Evolutionary conservation across 2,797 vertebrate species (phyloP).

Genomic region (Tolypeutes matacus): DNA sequence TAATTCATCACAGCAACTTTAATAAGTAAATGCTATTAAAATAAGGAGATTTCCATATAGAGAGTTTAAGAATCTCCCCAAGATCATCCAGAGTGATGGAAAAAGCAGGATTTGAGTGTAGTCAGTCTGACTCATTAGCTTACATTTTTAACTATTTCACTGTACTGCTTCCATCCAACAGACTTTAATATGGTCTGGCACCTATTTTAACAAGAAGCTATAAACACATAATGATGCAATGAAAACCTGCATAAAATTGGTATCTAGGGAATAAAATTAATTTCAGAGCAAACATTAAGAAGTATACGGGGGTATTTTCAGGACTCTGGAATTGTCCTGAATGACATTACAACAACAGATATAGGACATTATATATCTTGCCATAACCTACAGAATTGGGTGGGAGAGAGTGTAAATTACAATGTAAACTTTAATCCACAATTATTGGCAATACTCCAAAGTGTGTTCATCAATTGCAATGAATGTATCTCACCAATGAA

Average conservation of each 20-base stretch:
- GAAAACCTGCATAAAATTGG: constrained; percentile 26
- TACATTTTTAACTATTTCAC: constrained; percentile 52
- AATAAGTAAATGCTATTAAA: constrained; percentile 13
- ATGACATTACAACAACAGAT: too few relatives aligned
- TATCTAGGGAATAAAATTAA: neutral
- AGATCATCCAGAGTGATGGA: neutral
- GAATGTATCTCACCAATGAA: too few relatives aligned
- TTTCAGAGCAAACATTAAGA: constrained; percentile 26
- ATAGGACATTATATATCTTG: too few relatives aligned
- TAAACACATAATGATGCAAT: constrained; percentile 30
- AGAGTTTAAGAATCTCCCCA: neutral
- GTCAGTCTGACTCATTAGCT: constrained; percentile 17
- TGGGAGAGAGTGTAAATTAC: too few relatives aligned
- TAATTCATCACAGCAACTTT: neutral
- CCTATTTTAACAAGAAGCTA: constrained; percentile 60
- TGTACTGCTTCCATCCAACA: neutral
- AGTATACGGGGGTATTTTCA: neutral
- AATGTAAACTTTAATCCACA: too few relatives aligned
- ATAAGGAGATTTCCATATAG: neutral
- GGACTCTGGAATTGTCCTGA: too few relatives aligned
- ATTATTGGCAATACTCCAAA: too few relatives aligned
- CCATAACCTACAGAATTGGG: too few relatives aligned
- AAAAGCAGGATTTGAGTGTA: neutral
- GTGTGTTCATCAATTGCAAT: too few relatives aligned
- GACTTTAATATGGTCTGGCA: constrained; percentile 54